phyloP scores from a whole-genome alignment of 2,113 vertebrate genomes.

The Pterophyllum scalare region DNA sequence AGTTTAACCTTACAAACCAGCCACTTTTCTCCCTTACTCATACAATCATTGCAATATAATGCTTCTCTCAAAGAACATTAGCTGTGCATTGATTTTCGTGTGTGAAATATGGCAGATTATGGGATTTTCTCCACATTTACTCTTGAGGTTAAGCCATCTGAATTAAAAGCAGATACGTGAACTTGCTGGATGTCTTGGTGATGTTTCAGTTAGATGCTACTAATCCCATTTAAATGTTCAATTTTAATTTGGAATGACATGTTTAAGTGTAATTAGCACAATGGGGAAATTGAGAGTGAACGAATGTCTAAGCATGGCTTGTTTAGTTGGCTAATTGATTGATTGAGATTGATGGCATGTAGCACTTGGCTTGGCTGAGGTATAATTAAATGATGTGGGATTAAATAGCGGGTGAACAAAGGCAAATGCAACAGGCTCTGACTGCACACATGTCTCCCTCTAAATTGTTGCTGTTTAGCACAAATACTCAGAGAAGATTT shows the following conservation, averaged over 20 bases:
- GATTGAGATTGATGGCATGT: conserved; percentile 80
- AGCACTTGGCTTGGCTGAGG: conserved; percentile 69
- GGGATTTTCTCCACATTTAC: conserved; percentile 3
- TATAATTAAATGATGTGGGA: conserved; percentile 75
- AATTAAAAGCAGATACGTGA: background rate
- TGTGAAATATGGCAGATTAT: conserved; percentile 23
- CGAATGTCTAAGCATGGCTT: conserved; percentile 74
- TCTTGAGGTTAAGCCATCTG: background rate
- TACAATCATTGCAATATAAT: conserved; percentile 58
- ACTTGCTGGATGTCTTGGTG: conserved; percentile 15
- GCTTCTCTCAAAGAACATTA: conserved; percentile 40
- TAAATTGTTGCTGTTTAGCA: conserved; percentile 13
- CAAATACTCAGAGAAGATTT: conserved; percentile 1
- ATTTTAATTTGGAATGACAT: conserved; percentile 75
- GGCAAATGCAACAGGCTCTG: conserved; percentile 35
- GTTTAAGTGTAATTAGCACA: conserved; percentile 79
- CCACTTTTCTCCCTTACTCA: conserved; percentile 47
- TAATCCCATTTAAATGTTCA: conserved; percentile 76
- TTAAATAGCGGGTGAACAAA: conserved; percentile 70
- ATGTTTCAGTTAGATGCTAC: conserved; percentile 65
- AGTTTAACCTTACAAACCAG: conserved; percentile 72
- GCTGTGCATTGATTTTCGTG: conserved; percentile 31
- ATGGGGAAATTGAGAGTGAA: conserved; percentile 75
- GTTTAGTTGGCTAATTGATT: conserved; percentile 78
- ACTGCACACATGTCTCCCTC: conserved; percentile 35